Evolutionary conservation across 2,888 invertebrate genomes (phyloP), one percentile per base, ranked within the genome.

Genomic region (Drosophila histrio): DNA sequence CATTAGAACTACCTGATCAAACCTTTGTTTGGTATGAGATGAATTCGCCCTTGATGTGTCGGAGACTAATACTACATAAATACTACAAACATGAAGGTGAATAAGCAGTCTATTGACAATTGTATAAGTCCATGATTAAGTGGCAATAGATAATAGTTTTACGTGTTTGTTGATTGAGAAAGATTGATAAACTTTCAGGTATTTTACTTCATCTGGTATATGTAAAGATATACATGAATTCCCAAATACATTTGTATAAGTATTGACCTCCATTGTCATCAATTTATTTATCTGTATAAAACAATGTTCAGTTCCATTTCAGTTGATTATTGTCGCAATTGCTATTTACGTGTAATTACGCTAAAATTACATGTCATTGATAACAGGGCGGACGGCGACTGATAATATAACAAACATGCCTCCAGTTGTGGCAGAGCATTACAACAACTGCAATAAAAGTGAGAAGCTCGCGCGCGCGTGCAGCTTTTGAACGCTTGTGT

Each of bases 401-500:
- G 34, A 65, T 61, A 36, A 22, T 17, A 49, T 13, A 49, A 24
- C 24, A 34, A 62, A 50, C 30, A 17, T 21, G 62, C 49, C 21
- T 11, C 32, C 28, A 21, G 4, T 6, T 17, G 21, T 21, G 26
- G 44, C 52, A 57, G 46, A 22, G 49, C 46, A 49, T 44, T n/a
- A n/a, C 3, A 44, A 11, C 2, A 19, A 8, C 11, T 11, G 15
- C 3, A 32, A 26, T 8, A 39, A 50, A 34, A 41, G 36, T 47
- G 32, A 59, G 43, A 60, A 57, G 38, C 19, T 15, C 21, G 28
- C 9, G 9, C 17, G 2, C 26, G 36, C 13, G n/a, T 9, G 3
- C 11, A 41, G 15, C 38, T 38, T 38, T 49, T 66, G 52, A 53
- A 36, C 63, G 60, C 50, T 41, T 62, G 73, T 61, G 73, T 73